Conservation (phyloP, 2,888 invertebrate genomes). For the Agrochola macilenta region DNA sequence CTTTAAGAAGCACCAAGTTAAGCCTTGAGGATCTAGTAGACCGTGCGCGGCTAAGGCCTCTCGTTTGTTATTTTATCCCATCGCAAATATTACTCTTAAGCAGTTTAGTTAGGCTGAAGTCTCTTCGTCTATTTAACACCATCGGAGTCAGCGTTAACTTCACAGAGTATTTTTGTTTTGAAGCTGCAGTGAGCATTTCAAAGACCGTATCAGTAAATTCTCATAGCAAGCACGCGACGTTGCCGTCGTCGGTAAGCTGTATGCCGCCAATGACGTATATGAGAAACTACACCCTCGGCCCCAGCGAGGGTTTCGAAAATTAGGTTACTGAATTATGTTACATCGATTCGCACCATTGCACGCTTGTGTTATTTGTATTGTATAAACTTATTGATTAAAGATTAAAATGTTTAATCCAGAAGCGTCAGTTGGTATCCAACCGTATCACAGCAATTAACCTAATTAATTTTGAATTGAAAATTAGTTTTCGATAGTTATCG, state of each 20-base stretch:
- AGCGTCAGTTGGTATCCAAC: constrained; percentile 35
- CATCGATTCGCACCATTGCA: constrained; percentile 12
- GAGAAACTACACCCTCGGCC: background rate
- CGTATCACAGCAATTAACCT: constrained; percentile 42
- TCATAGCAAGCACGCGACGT: background rate
- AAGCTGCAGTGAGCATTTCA: background rate
- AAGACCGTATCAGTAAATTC: background rate
- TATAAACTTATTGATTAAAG: constrained; percentile 41
- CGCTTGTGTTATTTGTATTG: constrained; percentile 25
- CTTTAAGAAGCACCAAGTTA: constrained; percentile 49
- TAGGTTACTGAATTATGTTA: background rate
- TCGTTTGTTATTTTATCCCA: constrained; percentile 23
- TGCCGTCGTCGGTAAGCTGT: no score
- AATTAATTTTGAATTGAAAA: constrained; percentile 51
- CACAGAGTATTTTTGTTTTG: background rate
- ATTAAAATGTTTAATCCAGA: constrained; percentile 45
- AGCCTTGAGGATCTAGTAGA: constrained; percentile 37
- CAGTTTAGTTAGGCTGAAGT: background rate
- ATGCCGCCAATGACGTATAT: background rate
- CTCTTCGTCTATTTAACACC: background rate
- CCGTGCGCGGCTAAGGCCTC: background rate
- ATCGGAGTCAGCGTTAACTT: background rate
- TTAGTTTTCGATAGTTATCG: constrained; percentile 47
- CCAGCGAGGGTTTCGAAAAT: background rate
- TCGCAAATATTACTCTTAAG: background rate